Evolutionary conservation across 2,888 invertebrate species (phyloP).

Genomic region (Eilema griseolum): DNA sequence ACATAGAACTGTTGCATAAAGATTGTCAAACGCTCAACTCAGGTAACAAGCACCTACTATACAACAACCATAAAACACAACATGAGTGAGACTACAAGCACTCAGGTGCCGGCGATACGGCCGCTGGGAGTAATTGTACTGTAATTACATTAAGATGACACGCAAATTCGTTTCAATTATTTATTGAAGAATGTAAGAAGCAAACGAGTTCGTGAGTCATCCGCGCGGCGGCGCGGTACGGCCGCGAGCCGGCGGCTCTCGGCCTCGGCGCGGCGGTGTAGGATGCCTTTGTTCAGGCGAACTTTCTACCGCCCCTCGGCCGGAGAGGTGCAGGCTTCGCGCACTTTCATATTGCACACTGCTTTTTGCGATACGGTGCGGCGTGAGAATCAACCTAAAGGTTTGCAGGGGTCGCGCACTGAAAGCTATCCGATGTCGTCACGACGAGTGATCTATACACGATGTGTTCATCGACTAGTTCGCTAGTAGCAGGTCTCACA

Average conservation of each 20-base stretch:
- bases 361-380: conserved; percentile 5
- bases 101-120: not conserved
- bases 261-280: conserved; percentile 21
- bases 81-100: not conserved
- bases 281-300: conserved; percentile 47
- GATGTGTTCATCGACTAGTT: not conserved
- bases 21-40: not conserved
- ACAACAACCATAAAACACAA: not conserved
- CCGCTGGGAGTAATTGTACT: not conserved
- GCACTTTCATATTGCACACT: conserved; percentile 20
- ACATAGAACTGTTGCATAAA: no score
- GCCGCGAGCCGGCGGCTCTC: not conserved
- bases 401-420: no score
- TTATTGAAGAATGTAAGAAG: conserved; percentile 17
- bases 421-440: not conserved
- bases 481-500: no score
- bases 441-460: no score
- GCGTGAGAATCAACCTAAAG: not conserved
- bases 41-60: no score
- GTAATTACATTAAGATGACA: conserved; percentile 16
- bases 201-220: conserved; percentile 48
- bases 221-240: not conserved
- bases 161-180: conserved; percentile 15
- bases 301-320: conserved; percentile 38
- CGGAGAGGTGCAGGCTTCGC: not conserved